Evolutionary conservation across 1,140 invertebrate species (phyloP).

Genomic region (Polypedilum pembai): DNA sequence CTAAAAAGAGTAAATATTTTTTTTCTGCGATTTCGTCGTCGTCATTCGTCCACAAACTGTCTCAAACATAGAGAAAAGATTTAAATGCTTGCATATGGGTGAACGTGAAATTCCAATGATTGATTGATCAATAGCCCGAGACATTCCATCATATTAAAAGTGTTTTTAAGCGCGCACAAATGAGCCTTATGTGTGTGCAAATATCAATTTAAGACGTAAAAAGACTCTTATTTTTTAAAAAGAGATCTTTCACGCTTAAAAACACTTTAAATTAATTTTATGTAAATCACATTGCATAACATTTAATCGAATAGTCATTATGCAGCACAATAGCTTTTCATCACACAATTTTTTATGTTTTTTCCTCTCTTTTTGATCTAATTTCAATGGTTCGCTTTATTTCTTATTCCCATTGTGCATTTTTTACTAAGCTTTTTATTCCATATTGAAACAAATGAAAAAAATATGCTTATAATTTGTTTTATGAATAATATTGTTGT

Average conservation of each 20-base stretch:
- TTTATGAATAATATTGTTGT: no score
- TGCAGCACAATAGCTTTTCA: not conserved
- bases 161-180: no score
- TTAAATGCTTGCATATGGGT: not conserved
- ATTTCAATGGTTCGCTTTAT: conserved; percentile 4
- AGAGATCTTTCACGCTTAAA: no score
- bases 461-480: no score
- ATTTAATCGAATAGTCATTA: not conserved
- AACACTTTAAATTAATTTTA: not conserved
- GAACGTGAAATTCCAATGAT: conserved; percentile 27
- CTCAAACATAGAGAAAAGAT: conserved; percentile 5
- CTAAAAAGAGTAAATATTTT: conserved; percentile 8
- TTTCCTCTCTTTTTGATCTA: not conserved
- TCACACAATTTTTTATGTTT: no score
- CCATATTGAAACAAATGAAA: no score
- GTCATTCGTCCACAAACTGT: not conserved
- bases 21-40: not conserved
- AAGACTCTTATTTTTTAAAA: no score
- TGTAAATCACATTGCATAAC: not conserved
- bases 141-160: not conserved
- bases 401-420: not conserved
- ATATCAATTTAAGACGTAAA: no score
- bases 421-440: not conserved
- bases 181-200: no score
- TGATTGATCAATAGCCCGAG: not conserved